Conservation (phyloP, 2,797 vertebrate species). For the Valencia hispanica region DNA sequence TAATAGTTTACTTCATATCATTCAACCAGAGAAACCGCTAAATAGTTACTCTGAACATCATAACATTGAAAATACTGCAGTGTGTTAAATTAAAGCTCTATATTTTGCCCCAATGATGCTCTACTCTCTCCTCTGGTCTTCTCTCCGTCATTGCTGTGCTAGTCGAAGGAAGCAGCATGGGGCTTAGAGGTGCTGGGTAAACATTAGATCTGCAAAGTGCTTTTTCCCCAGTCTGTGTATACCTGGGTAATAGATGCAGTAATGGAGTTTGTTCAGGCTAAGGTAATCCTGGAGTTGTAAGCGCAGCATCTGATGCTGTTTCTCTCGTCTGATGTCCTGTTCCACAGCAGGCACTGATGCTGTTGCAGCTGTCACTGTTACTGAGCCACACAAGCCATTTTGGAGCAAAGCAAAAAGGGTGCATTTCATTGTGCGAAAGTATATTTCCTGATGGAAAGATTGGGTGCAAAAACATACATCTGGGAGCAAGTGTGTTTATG, state of each 20-base stretch:
- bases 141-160: conserved; percentile 41
- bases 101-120: conserved; percentile 22
- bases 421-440: conserved; percentile 26
- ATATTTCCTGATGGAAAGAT: conserved; percentile 13
- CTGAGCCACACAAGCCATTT: conserved; percentile 60
- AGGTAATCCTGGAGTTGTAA: conserved; percentile 69
- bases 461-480: conserved; percentile 3
- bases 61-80: conserved; percentile 9
- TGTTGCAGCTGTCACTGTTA: conserved; percentile 56
- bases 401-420: conserved; percentile 35
- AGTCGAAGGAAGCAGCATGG: conserved; percentile 47
- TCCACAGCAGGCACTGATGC: conserved; percentile 62
- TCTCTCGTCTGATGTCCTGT: conserved; percentile 46
- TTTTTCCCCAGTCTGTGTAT: conserved; percentile 61
- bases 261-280: conserved; percentile 78
- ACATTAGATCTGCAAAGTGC: conserved; percentile 71
- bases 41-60: background rate
- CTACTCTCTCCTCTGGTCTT: conserved; percentile 23
- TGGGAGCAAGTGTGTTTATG: background rate
- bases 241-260: conserved; percentile 73
- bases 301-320: conserved; percentile 61
- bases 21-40: background rate
- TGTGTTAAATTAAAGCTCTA: conserved; percentile 10
- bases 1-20: background rate
- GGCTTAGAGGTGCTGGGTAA: conserved; percentile 63